phyloP scores from a whole-genome alignment of 2,797 vertebrate genomes.

The Pristis pectinata region DNA sequence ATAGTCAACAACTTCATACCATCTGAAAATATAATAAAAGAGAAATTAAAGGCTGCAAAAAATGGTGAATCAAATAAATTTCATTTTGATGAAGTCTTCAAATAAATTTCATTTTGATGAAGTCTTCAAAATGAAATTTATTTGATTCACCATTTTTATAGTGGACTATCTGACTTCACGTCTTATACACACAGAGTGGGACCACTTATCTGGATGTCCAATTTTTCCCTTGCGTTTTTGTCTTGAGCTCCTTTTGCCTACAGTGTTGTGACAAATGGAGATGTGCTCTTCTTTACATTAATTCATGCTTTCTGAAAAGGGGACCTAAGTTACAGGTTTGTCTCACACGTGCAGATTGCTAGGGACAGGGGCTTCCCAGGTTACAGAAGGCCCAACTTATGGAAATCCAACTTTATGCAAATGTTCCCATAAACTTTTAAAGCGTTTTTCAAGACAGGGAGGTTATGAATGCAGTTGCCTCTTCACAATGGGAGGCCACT shows the following conservation, averaged over 20 bases:
- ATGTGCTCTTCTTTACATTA: not conserved
- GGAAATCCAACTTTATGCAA: too few species aligned
- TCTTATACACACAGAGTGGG: not conserved
- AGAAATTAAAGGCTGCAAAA: not conserved
- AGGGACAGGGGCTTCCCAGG: too few species aligned
- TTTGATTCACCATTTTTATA: not conserved
- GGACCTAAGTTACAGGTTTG: not conserved
- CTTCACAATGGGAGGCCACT: too few species aligned
- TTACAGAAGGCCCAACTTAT: too few species aligned
- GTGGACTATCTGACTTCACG: not conserved
- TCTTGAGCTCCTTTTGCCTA: not conserved
- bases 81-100: not conserved
- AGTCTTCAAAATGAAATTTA: not conserved
- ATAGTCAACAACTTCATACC: not conserved
- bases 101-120: not conserved
- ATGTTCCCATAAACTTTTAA: too few species aligned
- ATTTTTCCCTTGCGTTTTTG: not conserved
- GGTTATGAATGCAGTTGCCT: too few species aligned
- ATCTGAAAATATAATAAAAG: not conserved
- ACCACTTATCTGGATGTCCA: not conserved
- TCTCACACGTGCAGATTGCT: not conserved
- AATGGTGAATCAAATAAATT: too few species aligned
- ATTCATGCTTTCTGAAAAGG: not conserved
- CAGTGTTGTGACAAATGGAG: not conserved
- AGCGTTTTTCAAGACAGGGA: too few species aligned